Percentiles rank a stretch among this genome's conserved stretches.
These are phyloP conservation scores for Parnassius mnemosyne DNA, from an alignment of 2,888 invertebrate genomes.

Conservation along the genomic window DNA sequence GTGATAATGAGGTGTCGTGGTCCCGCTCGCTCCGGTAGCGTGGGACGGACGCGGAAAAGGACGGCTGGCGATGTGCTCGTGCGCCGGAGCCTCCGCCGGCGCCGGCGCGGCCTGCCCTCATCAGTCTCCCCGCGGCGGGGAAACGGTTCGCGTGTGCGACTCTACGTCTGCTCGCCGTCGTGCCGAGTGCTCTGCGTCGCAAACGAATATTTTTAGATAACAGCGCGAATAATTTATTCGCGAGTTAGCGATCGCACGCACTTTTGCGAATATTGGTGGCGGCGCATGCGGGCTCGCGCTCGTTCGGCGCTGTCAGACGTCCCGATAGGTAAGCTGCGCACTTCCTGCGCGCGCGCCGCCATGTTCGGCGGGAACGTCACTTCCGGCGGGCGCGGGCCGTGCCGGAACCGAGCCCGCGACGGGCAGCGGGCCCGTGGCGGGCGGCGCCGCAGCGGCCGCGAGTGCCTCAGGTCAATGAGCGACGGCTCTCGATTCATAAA, in stretches of 20 bases:
- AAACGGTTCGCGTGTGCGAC: slow-evolving; percentile 75
- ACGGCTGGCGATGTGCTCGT: slow-evolving; percentile 67
- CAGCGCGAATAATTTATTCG: slow-evolving; percentile 77
- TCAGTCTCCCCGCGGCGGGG: slow-evolving; percentile 80
- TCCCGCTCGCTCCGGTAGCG: slow-evolving; percentile 60
- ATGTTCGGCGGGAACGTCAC: slow-evolving; percentile 64
- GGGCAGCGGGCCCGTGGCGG: slow-evolving; percentile 47
- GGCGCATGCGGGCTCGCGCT: slow-evolving; percentile 59
- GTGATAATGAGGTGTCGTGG: slow-evolving; percentile 70
- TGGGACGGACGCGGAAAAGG: slow-evolving; percentile 51
- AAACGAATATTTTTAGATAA: slow-evolving; percentile 80
- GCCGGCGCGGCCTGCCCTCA: slow-evolving; percentile 76
- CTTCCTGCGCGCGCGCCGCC: slow-evolving; percentile 79
- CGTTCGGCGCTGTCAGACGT: slow-evolving; percentile 62
- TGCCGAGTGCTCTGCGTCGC: slow-evolving; percentile 61
- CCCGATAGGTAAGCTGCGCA: slow-evolving; percentile 80
- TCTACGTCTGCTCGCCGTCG: slow-evolving; percentile 58
- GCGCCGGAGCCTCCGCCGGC: slow-evolving; percentile 75
- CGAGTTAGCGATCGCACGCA: slow-evolving; percentile 76
- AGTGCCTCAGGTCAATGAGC: slow-evolving; percentile 68
- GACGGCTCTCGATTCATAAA: slow-evolving; percentile 77
- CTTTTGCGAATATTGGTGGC: slow-evolving; percentile 70
- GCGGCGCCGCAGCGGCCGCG: slow-evolving; percentile 44
- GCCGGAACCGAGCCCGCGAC: slow-evolving; percentile 46
- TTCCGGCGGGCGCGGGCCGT: slow-evolving; percentile 58